Evolutionary conservation across 2,113 vertebrate genomes (phyloP), one percentile per base, ranked within the genome.

Genomic region (Hoplias malabaricus): DNA sequence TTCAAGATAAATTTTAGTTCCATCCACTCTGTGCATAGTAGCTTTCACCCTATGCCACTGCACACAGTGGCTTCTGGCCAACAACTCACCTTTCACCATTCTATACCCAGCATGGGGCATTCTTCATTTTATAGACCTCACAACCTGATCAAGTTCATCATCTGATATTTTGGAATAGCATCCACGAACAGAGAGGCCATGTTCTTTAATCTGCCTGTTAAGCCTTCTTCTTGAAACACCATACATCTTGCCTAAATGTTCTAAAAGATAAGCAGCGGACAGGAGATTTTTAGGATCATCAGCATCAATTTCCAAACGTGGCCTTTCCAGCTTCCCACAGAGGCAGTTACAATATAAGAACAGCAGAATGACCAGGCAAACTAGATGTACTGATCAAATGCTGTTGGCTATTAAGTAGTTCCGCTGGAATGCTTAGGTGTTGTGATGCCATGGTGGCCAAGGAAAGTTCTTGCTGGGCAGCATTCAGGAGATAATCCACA

Each of bases 81-180:
- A 25, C 54, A 69, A 54, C 46, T 66, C 62, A 3, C 61, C 61
- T 10, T 72, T 72, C 9, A 72, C 69, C 1, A 73, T 50, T 23
- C 12, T 46, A 38, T 65, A n/a, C n/a, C n/a, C n/a, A n/a, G n/a
- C n/a, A n/a, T n/a, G n/a, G n/a, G n/a, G n/a, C n/a, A n/a, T n/a
- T 76, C 62, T 76, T 36, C 1, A 27, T 56, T 76, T 76, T 76
- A 76, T 76, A 19, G 46, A 40, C 48, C 62, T 76, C 23, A 66
- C 62, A 14, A 75, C 19, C 27, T 7, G 16, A 42, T 75, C 43
- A 31, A 75, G 34, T 75, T 75, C 62, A 42, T 75, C 13, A 54
- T 54, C 73, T 8, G 73, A 53, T 34, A 59, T 57, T 13, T 1
- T 75, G 29, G 61, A 72, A 57, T 38, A 56, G 50, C 69, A 57